Evolutionary conservation across 2,888 invertebrate species (phyloP).

Genomic region (Lepeophtheirus nordmannii): DNA sequence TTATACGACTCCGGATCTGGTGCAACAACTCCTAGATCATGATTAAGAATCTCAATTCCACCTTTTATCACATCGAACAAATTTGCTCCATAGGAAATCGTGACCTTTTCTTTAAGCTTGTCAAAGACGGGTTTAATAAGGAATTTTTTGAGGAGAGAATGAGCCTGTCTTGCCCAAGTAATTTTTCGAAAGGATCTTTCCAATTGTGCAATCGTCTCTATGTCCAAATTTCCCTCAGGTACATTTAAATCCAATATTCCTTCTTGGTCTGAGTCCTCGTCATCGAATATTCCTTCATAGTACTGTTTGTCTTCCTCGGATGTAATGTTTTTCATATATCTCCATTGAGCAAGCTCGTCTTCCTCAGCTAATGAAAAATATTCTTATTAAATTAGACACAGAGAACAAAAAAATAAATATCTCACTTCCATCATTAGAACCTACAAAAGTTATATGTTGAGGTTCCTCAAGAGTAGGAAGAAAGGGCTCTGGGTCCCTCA

Average conservation of each 20-base stretch:
- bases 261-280: conserved; percentile 46
- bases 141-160: conserved; percentile 49
- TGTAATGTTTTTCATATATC: not conserved
- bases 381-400: too few relatives aligned
- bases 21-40: conserved; percentile 53
- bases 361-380: not conserved
- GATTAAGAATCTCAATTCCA: conserved; percentile 56
- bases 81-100: conserved; percentile 60
- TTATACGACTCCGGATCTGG: conserved; percentile 72
- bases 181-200: conserved; percentile 1
- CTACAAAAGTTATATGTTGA: not conserved
- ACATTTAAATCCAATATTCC: conserved; percentile 28
- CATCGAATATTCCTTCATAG: conserved; percentile 37
- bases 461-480: not conserved
- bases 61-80: conserved; percentile 78
- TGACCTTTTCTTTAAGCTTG: conserved; percentile 53
- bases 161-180: conserved; percentile 29
- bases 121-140: conserved; percentile 57
- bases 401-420: too few relatives aligned
- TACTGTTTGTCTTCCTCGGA: conserved; percentile 1
- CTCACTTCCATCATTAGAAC: not conserved
- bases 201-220: not conserved
- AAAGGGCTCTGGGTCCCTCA: not conserved
- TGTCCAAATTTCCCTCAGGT: conserved; percentile 25
- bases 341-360: not conserved